Percentiles rank a stretch among this genome's conserved stretches.
These are phyloP conservation scores for Campoletis sonorensis DNA, from an alignment of 1,140 invertebrate species.

Conservation along the genomic window DNA sequence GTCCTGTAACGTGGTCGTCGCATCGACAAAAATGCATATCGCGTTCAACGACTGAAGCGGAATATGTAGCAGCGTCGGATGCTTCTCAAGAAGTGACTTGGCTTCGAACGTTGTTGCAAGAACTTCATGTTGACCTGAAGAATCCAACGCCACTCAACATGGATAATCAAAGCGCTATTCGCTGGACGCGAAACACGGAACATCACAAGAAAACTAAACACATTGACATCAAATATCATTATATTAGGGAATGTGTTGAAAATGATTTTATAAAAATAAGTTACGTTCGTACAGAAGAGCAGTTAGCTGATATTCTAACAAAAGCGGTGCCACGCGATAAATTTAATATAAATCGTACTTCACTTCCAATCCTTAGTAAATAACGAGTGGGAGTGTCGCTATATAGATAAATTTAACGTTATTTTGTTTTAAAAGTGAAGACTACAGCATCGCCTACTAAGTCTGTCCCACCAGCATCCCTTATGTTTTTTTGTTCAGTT, in stretches of 20 bases:
- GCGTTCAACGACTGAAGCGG: constrained; percentile 15
- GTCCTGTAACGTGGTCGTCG: constrained; percentile 45
- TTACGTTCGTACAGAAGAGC: background rate
- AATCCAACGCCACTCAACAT: background rate
- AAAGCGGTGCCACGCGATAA: constrained; percentile 6
- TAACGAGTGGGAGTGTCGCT: too few species aligned
- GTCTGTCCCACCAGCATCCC: too few species aligned
- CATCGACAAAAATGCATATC: constrained; percentile 49
- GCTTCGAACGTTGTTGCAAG: background rate
- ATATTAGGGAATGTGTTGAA: background rate
- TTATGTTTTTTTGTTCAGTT: too few species aligned
- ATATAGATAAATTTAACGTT: too few species aligned
- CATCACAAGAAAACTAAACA: constrained; percentile 18
- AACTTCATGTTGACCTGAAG: background rate
- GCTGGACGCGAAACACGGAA: background rate
- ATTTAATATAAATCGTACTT: too few species aligned
- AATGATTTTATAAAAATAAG: background rate
- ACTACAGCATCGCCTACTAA: too few species aligned
- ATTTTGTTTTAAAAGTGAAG: too few species aligned
- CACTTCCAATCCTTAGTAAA: too few species aligned
- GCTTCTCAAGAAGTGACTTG: background rate
- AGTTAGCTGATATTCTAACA: constrained; percentile 21
- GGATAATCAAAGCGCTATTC: constrained; percentile 31
- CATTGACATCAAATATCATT: constrained; percentile 32
- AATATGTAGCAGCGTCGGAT: constrained; percentile 3